Percentiles rank a stretch among this genome's conserved stretches.
Evolutionary conservation across 2,113 vertebrate genomes (phyloP).

Genomic region (Tragulus kanchil): DNA sequence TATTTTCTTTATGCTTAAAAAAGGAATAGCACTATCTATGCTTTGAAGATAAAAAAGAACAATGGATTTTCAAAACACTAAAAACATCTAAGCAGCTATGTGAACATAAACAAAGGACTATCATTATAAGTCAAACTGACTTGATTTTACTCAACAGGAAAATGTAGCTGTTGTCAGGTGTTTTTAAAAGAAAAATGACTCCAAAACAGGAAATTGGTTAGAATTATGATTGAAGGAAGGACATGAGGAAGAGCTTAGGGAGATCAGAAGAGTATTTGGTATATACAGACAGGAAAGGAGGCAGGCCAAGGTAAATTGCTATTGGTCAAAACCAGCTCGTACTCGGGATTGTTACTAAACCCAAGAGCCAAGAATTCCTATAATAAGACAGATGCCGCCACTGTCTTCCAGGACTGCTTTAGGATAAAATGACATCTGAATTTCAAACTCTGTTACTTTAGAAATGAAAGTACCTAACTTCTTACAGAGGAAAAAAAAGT

Average conservation of each 20-base stretch:
- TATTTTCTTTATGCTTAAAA: background rate
- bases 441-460: constrained; percentile 75
- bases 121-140: background rate
- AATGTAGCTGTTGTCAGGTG: background rate
- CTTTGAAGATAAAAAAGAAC: background rate
- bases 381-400: constrained; percentile 61
- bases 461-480: constrained; percentile 70
- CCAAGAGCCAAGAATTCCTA: constrained; percentile 58
- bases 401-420: constrained; percentile 55
- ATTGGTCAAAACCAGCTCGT: background rate
- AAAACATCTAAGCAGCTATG: background rate
- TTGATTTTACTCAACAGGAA: background rate
- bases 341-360: constrained; percentile 60
- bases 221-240: background rate
- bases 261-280: background rate
- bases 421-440: constrained; percentile 72
- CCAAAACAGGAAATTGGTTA: background rate
- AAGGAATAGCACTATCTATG: background rate
- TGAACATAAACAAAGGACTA: background rate
- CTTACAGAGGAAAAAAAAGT: constrained; percentile 44
- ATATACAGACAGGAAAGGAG: background rate
- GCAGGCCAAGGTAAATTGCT: background rate
- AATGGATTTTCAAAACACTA: background rate
- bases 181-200: background rate
- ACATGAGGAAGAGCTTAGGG: background rate